Evolutionary conservation across 2,797 vertebrate genomes (phyloP).

Genomic region (Urophycis tenuis): DNA sequence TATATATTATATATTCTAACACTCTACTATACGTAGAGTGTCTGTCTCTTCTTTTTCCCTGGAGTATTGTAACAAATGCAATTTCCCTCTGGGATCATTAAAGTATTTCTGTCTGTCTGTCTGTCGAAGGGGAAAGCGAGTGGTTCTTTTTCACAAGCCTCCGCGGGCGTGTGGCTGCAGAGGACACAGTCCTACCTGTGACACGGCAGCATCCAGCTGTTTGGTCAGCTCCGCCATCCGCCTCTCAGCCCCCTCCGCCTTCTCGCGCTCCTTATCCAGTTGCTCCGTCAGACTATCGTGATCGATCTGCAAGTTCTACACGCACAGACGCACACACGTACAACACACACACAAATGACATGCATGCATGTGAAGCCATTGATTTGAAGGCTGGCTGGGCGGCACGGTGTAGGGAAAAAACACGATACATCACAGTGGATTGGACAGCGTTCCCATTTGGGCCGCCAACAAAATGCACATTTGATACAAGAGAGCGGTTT

Average conservation of each 20-base stretch:
- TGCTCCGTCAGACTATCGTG: slow-evolving; percentile 88
- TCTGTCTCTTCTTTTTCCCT: too few relatives aligned
- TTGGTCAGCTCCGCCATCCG: slow-evolving; percentile 81
- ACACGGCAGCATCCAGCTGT: slow-evolving; percentile 73
- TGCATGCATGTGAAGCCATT: neutral
- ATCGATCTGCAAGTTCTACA: slow-evolving; percentile 87
- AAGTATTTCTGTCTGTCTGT: too few relatives aligned
- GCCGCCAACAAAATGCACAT: slow-evolving; percentile 45
- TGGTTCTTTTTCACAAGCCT: too few relatives aligned
- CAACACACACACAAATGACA: slow-evolving; percentile 14
- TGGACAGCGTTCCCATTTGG: slow-evolving; percentile 37
- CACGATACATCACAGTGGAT: slow-evolving; percentile 38
- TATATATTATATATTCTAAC: too few relatives aligned
- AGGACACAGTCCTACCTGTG: slow-evolving; percentile 69
- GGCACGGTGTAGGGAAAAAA: slow-evolving; percentile 51
- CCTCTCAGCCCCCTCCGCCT: slow-evolving; percentile 73
- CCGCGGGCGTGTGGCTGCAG: too few relatives aligned
- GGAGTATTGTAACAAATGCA: too few relatives aligned
- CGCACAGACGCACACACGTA: slow-evolving; percentile 28
- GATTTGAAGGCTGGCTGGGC: slow-evolving; percentile 22
- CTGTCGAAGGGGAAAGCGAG: too few relatives aligned
- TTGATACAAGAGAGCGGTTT: slow-evolving; percentile 47
- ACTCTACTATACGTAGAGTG: too few relatives aligned
- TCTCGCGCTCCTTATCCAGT: slow-evolving; percentile 83
- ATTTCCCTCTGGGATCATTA: too few relatives aligned